Evolutionary conservation across 2,888 invertebrate genomes (phyloP).

Genomic region (Hyposoter didymator): DNA sequence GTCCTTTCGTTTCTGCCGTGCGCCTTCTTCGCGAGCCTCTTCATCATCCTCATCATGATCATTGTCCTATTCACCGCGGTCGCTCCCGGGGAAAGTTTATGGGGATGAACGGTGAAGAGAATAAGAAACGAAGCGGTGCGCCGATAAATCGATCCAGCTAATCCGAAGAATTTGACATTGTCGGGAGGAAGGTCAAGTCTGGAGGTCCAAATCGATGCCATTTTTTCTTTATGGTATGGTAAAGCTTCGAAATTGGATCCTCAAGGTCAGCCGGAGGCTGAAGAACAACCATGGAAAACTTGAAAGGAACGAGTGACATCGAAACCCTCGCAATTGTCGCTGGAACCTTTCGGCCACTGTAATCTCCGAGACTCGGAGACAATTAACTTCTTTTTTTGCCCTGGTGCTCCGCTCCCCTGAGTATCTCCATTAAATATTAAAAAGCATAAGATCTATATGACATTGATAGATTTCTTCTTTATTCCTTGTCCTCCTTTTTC

Average conservation of each 20-base stretch:
- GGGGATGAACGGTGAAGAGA: conserved; percentile 13
- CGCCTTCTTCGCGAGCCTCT: conserved; percentile 44
- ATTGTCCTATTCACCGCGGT: conserved; percentile 19
- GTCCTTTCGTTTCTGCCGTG: conserved; percentile 61
- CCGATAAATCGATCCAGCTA: conserved; percentile 9
- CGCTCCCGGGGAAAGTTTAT: conserved; percentile 47
- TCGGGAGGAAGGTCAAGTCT: not conserved
- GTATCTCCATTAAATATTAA: conserved; percentile 9
- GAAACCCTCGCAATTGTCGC: not conserved
- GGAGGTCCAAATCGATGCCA: not conserved
- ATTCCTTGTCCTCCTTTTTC: not conserved
- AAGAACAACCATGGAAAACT: not conserved
- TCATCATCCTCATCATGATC: conserved; percentile 54
- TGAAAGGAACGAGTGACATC: not conserved
- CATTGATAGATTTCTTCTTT: conserved; percentile 21
- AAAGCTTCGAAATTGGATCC: not conserved
- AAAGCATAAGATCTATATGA: conserved; percentile 10
- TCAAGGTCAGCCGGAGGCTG: not conserved
- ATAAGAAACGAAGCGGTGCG: not conserved
- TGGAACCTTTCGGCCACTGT: not conserved
- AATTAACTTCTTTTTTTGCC: not conserved
- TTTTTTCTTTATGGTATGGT: not conserved
- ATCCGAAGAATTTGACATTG: conserved; percentile 26
- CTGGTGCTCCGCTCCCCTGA: not conserved
- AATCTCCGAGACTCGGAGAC: not conserved